These are phyloP conservation scores for Drosophila oshimai DNA, from an alignment of 1,140 invertebrate species.

Conservation along the genomic window DNA sequence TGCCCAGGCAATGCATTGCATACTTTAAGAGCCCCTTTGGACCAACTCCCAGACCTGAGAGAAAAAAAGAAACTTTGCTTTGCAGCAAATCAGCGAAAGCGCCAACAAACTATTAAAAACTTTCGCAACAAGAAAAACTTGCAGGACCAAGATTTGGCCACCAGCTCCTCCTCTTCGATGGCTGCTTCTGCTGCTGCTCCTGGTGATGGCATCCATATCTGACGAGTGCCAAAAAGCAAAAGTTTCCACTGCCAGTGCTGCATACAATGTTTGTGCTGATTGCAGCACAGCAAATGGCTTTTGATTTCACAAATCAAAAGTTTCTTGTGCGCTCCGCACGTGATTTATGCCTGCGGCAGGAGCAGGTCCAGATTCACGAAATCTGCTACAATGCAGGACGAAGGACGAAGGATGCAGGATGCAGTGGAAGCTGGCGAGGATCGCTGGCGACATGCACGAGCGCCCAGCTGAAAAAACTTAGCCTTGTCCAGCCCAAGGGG, in stretches of 20 bases:
- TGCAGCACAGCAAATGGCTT: constrained; percentile 82
- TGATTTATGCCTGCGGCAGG: constrained; percentile 80
- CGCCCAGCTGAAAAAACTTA: constrained; percentile 37
- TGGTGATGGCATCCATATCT: constrained; percentile 72
- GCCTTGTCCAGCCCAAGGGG: constrained; percentile 15
- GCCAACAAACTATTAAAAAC: constrained; percentile 80
- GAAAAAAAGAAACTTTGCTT: constrained; percentile 57
- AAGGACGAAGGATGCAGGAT: neutral
- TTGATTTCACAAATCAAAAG: constrained; percentile 83
- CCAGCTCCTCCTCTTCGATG: neutral
- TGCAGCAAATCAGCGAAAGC: constrained; percentile 77
- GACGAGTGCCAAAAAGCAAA: constrained; percentile 79
- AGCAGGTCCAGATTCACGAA: constrained; percentile 23
- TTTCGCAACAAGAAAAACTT: constrained; percentile 77
- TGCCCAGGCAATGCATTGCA: constrained; percentile 34
- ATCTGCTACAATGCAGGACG: neutral
- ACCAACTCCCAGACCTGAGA: neutral
- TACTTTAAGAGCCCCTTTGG: constrained; percentile 43
- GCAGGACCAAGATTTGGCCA: constrained; percentile 55
- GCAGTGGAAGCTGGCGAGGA: constrained; percentile 19
- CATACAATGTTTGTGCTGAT: constrained; percentile 82
- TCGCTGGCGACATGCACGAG: constrained; percentile 62
- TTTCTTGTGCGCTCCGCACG: constrained; percentile 75
- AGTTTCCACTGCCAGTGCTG: constrained; percentile 53
- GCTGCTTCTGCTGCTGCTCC: constrained; percentile 10